These are phyloP conservation scores for Botrylloides violaceus DNA, from an alignment of 23 tunicate genomes.

Conservation along the genomic window DNA sequence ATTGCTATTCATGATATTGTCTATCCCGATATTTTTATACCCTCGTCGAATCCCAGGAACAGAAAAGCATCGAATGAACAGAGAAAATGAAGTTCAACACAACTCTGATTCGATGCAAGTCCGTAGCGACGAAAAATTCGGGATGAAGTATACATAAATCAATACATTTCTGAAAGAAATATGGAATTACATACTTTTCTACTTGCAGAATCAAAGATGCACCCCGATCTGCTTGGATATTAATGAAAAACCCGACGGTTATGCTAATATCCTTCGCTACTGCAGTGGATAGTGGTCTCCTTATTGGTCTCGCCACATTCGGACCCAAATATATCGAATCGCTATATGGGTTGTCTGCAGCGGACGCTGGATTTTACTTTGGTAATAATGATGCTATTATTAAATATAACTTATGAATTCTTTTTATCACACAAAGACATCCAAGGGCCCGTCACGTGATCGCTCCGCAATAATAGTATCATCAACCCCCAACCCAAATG, in stretches of 20 bases:
- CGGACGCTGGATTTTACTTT: conserved; percentile 61
- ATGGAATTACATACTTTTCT: background rate
- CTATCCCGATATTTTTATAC: conserved; percentile 58
- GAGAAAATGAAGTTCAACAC: conserved; percentile 72
- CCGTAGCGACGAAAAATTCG: conserved; percentile 10
- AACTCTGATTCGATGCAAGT: conserved; percentile 9
- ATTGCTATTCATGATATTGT: conserved; percentile 23
- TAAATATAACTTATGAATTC: no score
- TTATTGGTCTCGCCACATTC: conserved; percentile 64
- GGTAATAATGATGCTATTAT: conserved; percentile 17
- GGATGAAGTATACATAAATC: no score
- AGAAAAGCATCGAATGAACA: conserved; percentile 26
- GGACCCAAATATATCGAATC: conserved; percentile 80
- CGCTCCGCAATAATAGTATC: no score
- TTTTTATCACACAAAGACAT: no score
- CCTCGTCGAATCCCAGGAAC: conserved; percentile 71
- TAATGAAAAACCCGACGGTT: conserved; percentile 57
- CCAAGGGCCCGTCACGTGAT: no score
- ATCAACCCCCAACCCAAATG: no score
- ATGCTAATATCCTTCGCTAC: conserved; percentile 40
- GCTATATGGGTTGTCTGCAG: conserved; percentile 43
- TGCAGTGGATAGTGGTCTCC: conserved; percentile 51
- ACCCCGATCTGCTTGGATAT: conserved; percentile 32
- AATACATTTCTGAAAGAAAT: no score
- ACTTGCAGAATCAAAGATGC: conserved; percentile 43